Evolutionary conservation across 64 coral and sea anemone species (phyloP), one percentile per base, ranked within the genome.

Genomic region (Pocillopora damicornis): DNA sequence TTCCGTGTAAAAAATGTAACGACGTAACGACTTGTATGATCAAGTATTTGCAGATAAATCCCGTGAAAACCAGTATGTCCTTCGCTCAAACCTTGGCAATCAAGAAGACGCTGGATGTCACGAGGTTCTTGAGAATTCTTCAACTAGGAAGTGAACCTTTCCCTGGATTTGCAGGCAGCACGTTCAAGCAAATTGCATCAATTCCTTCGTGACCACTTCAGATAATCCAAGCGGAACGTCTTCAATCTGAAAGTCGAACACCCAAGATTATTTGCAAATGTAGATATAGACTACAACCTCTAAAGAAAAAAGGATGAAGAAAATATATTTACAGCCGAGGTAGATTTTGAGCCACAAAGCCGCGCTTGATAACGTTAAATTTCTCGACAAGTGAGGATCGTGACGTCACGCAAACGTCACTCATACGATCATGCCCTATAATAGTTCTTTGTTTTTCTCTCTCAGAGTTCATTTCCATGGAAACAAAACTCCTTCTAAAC

Each of bases 181-280:
- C 59, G 79, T 81, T 23, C n/a, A 9, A 79, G 17, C 30, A 61
- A 64, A 2, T 45, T 25, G 22, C 56, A 45, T 60, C 56, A 17
- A 79, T 10, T 25, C 57, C 34, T 81, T 34, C 25, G 79, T 15
- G 59, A 22, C 18, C 22, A 6, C 4, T 71, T 26, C 10, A 71
- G 67, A 25, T 71, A 51, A 71, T 71, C 30, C 67, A 71, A n/a
- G 67, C 59, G 79, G 34, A 63, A 35, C 79, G 62, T 63, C 79
- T 35, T 81, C 59, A 35, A 14, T 63, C 79, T 81, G 60, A 63
- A 81, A 81, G 15, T 13, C 60, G 18, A 81, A 63, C 34, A 34
- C 63, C 17, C 2, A 63, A 81, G 42, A 64, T 62, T 35, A 35
- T 34, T 30, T 81, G 12, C 15, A 30, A 59, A 63, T 60, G 60